Base-by-base conservation (phyloP, 2,797 vertebrate genomes). In the Schizopygopsis malacanthus region DNA sequence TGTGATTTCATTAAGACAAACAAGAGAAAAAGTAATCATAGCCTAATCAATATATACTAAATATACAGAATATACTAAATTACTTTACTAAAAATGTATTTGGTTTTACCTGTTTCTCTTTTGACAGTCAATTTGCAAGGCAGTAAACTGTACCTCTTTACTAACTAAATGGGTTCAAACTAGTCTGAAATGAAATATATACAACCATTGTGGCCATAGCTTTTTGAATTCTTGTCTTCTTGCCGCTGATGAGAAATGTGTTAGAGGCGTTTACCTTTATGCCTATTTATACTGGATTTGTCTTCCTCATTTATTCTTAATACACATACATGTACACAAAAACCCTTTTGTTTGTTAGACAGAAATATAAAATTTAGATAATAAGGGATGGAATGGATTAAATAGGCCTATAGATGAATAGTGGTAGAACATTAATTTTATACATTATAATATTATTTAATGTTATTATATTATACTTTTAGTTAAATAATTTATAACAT, bases 221-320 rank as follows among this genome's bases (percentile, higher is more conserved):
- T 15, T 6, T 76, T 37, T 28, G 4, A 18, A 4, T n/a, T 73
- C 15, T 71, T 22, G 8, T 73, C 72, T 33, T 33, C 28, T 33
- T 33, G 28, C 4, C 28, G 37, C 4, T 20, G 1, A 43, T 22
- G 2, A 47, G 11, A 61, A 12, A 43, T 47, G 39, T 12, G 25
- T 0, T 20, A 20, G n/a, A 20, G 0, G 18, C 2, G 0, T 37
- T 52, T 5, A 3, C 0, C 0, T 1, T 16, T 25, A 43, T 65
- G 45, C 61, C 33, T 33, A 67, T 70, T 88, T 33, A 33, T 70
- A 33, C 3, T n/a, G 9, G 4, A 11, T 10, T 59, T n/a, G 4
- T 4, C 9, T 61, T 61, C 56, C 22, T 59, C 56, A 4, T 61
- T 22, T 9, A 22, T 54, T 54, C 18, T 52, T 45, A 43, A 43